phyloP scores from a whole-genome alignment of 1,140 invertebrate genomes.

The Euglossa dilemma region DNA sequence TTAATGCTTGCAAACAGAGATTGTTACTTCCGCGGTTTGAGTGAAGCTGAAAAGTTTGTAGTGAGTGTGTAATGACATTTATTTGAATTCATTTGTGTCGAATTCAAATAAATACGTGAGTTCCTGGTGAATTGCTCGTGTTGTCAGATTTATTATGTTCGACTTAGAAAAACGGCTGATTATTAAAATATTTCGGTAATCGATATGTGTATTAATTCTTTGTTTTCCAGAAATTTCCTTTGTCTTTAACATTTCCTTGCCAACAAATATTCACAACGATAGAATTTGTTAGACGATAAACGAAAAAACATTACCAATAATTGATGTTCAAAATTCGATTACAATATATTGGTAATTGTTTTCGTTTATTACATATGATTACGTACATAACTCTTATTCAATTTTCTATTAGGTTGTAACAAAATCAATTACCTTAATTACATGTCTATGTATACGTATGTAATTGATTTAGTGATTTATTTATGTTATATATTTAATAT shows the following conservation, averaged over 20 bases:
- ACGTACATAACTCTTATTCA: background rate
- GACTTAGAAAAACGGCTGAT: background rate
- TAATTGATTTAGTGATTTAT: no score
- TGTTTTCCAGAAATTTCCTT: background rate
- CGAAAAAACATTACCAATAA: no score
- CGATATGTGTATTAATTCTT: background rate
- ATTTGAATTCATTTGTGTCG: constrained; percentile 23
- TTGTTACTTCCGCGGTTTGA: background rate
- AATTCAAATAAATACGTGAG: constrained; percentile 2
- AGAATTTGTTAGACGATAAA: no score
- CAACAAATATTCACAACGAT: no score
- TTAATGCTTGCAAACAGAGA: background rate
- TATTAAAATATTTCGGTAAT: constrained; percentile 17
- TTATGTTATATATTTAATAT: constrained; percentile 19
- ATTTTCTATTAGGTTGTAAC: no score
- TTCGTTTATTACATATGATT: constrained; percentile 18
- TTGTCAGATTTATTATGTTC: constrained; percentile 9
- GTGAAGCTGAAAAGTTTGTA: background rate
- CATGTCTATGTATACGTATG: no score
- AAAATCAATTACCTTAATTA: background rate
- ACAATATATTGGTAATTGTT: background rate
- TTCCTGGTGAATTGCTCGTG: constrained; percentile 9
- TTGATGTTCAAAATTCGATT: background rate
- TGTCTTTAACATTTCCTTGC: background rate
- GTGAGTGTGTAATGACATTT: background rate